Evolutionary conservation across 2,888 invertebrate genomes (phyloP).

Genomic region (Pandemis cinnamomeana): DNA sequence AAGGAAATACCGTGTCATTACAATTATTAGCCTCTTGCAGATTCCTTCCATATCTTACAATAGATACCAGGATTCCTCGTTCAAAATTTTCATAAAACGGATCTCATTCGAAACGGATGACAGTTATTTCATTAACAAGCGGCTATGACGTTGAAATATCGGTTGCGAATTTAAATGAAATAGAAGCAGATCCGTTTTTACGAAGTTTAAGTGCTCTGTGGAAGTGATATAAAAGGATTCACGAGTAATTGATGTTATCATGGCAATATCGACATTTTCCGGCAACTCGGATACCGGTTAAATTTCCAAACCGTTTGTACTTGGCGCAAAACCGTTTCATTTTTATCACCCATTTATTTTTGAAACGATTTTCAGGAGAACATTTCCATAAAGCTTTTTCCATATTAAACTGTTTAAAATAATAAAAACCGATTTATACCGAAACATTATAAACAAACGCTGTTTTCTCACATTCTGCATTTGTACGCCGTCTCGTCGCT

Average conservation of each 20-base stretch:
- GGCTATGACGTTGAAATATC: slow-evolving; percentile 28
- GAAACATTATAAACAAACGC: no score
- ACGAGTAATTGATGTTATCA: slow-evolving; percentile 59
- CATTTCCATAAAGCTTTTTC: no score
- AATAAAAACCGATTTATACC: no score
- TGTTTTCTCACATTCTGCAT: no score
- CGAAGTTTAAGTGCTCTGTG: neutral
- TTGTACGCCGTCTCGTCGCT: no score
- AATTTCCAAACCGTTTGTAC: no score
- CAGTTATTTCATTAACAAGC: slow-evolving; percentile 28
- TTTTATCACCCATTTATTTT: no score
- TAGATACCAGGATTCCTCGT: neutral
- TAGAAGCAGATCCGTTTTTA: slow-evolving; percentile 18
- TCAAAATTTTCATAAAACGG: neutral
- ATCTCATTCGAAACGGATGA: slow-evolving; percentile 7
- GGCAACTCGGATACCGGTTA: no score
- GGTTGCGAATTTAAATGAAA: slow-evolving; percentile 14
- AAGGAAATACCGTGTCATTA: no score
- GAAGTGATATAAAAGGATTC: slow-evolving; percentile 27
- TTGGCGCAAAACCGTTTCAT: no score
- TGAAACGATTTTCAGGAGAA: no score
- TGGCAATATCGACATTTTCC: slow-evolving; percentile 51
- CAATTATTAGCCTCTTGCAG: neutral
- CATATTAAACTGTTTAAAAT: no score
- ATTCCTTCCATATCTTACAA: neutral